Evolutionary conservation across 2,797 vertebrate genomes (phyloP).

Genomic region (Harpagifer antarcticus): DNA sequence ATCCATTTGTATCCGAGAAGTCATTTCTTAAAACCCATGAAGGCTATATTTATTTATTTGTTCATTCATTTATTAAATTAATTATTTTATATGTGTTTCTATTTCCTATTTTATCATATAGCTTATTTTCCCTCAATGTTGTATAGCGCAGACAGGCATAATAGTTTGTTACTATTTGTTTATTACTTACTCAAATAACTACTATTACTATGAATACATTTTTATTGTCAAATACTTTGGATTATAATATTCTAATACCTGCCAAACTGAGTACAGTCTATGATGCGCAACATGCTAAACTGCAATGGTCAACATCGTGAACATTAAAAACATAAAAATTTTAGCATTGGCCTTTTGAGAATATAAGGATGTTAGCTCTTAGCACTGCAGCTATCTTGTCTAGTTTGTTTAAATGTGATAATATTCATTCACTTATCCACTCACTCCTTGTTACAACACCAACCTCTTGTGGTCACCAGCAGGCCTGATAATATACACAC

Average conservation of each 20-base stretch:
- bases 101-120: too few species aligned
- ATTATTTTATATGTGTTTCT: too few species aligned
- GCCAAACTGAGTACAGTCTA: background rate
- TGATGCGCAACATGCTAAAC: background rate
- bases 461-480: background rate
- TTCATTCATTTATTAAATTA: too few species aligned
- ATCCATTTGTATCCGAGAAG: too few species aligned
- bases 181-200: too few species aligned
- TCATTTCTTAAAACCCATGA: too few species aligned
- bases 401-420: constrained; percentile 2
- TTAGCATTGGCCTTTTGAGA: background rate
- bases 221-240: background rate
- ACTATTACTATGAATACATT: too few species aligned
- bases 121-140: too few species aligned
- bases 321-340: background rate
- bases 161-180: too few species aligned
- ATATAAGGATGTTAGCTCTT: background rate
- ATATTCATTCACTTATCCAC: background rate
- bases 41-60: too few species aligned
- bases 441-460: background rate
- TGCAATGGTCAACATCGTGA: background rate
- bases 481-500: background rate
- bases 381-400: background rate
- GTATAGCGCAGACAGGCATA: too few species aligned
- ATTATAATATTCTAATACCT: background rate